Evolutionary conservation across 2,888 invertebrate genomes (phyloP).

Genomic region (Acrocyrtus sp.): DNA sequence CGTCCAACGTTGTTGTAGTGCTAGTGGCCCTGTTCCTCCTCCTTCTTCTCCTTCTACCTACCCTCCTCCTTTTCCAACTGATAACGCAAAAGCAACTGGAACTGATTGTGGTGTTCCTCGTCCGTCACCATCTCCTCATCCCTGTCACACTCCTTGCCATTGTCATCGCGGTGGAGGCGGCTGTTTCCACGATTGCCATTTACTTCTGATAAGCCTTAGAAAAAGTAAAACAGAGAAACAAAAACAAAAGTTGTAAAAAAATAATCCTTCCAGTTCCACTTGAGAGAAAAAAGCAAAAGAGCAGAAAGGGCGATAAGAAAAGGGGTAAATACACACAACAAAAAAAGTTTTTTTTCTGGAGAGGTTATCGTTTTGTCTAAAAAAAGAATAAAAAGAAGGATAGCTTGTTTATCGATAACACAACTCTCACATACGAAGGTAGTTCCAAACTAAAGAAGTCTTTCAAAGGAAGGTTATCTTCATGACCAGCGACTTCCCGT

Average conservation of each 20-base stretch:
- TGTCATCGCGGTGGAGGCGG: constrained; percentile 42
- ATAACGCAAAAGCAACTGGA: constrained; percentile 6
- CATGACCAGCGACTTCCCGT: constrained; percentile 62
- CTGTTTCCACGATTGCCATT: constrained; percentile 12
- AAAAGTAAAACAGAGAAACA: too few relatives aligned
- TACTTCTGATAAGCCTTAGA: background rate
- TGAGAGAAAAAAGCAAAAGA: background rate
- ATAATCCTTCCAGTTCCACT: too few relatives aligned
- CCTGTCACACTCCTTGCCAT: constrained; percentile 30
- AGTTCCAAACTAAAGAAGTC: constrained; percentile 38
- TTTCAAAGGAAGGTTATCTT: constrained; percentile 54
- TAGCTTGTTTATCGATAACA: background rate
- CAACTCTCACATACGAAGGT: constrained; percentile 4
- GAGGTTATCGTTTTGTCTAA: background rate
- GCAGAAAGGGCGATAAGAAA: background rate
- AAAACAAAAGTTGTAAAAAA: too few relatives aligned
- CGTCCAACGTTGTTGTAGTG: constrained; percentile 35
- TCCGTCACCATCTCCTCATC: constrained; percentile 10
- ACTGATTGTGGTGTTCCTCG: constrained; percentile 8
- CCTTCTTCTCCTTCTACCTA: constrained; percentile 27
- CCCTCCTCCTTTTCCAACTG: constrained; percentile 10
- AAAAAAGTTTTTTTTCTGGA: too few relatives aligned
- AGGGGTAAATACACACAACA: too few relatives aligned
- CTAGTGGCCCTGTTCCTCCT: constrained; percentile 27
- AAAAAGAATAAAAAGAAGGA: background rate